phyloP scores from a whole-genome alignment of 2,797 vertebrate species.

The Emydoidea blandingii region DNA sequence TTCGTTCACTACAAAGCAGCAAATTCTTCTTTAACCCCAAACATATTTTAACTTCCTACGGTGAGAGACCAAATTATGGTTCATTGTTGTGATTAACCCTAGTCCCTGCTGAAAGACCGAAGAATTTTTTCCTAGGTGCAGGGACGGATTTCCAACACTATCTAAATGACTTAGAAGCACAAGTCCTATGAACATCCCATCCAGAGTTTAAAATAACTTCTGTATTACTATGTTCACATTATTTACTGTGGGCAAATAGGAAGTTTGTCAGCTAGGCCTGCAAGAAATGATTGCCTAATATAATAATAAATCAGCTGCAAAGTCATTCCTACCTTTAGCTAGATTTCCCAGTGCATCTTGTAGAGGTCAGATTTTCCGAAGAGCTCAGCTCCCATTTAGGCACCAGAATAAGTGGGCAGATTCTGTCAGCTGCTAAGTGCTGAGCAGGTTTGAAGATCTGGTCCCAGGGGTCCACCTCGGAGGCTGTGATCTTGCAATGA shows the following conservation, averaged over 20 bases:
- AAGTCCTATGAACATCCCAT: neutral
- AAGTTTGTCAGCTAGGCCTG: neutral
- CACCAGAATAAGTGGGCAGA: too few relatives aligned
- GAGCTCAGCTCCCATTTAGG: neutral
- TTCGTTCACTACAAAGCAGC: constrained; percentile 62
- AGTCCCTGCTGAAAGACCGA: neutral
- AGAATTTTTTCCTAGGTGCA: neutral
- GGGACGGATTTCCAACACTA: neutral
- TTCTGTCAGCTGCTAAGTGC: too few relatives aligned
- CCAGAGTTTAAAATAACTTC: neutral
- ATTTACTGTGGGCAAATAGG: neutral
- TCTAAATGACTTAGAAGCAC: neutral
- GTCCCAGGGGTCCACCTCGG: neutral
- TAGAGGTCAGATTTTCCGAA: neutral
- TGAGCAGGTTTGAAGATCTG: neutral
- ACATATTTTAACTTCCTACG: constrained; percentile 56
- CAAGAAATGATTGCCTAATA: neutral
- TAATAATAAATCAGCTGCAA: neutral
- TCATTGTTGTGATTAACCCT: constrained; percentile 11
- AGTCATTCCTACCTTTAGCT: neutral
- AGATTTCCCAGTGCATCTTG: neutral
- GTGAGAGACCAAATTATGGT: constrained; percentile 29
- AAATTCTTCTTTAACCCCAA: constrained; percentile 62
- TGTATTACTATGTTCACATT: neutral
- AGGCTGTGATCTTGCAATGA: neutral